Evolutionary conservation across 2,113 vertebrate species (phyloP).

Genomic region (Microtus richardsoni): DNA sequence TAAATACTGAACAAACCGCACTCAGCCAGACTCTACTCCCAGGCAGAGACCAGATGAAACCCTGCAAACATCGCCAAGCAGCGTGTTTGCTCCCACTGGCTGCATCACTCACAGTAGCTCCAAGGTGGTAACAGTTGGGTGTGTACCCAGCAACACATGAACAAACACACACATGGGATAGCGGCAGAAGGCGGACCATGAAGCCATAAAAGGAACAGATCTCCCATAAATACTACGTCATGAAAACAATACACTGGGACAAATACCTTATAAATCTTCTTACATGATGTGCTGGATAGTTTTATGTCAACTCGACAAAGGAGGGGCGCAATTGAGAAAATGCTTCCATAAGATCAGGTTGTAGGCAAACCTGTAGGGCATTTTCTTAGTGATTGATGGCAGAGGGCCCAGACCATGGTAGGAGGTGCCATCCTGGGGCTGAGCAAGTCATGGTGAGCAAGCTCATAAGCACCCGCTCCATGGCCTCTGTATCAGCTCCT

Average conservation of each 20-base stretch:
- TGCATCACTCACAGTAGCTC: no score
- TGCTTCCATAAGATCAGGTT: not conserved
- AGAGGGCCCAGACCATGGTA: not conserved
- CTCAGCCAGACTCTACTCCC: not conserved
- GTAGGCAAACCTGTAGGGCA: not conserved
- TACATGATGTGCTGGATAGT: not conserved
- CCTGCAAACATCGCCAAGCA: not conserved
- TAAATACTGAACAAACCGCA: not conserved
- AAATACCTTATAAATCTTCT: not conserved
- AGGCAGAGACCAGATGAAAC: not conserved
- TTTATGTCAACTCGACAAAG: not conserved
- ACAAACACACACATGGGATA: not conserved
- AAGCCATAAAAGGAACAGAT: not conserved
- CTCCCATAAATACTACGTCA: not conserved
- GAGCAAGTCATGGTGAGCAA: not conserved
- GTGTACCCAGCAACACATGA: not conserved
- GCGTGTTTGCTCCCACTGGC: no score
- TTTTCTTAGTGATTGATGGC: not conserved
- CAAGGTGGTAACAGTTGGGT: no score
- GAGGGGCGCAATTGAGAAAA: not conserved
- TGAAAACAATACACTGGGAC: not conserved
- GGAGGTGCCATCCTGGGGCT: no score
- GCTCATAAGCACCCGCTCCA: not conserved
- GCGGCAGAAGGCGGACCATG: not conserved
- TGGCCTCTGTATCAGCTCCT: not conserved